Base-by-base conservation (phyloP, 1,140 invertebrate species). In the Sipha flava region DNA sequence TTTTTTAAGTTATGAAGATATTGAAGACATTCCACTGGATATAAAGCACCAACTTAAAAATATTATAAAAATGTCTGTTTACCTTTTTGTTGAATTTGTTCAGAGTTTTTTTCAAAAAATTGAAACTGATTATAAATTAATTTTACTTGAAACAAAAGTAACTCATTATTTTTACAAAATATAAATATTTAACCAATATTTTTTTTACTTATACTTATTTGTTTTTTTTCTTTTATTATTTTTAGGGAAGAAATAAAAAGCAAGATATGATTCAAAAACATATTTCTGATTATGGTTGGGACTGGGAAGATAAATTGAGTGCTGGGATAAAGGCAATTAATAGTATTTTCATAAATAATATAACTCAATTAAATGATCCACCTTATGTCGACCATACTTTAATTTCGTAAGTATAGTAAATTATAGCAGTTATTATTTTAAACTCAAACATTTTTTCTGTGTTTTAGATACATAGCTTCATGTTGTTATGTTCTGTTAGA, bases 311-410 rank as follows among this genome's bases (percentile, higher is more conserved):
- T 31, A 85, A 87, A 54, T 86, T 87, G 80, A 88, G 91, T 68
- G 87, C 88, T 66, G 89, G 90, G 43, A 85, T 96, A 16, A 86
- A 91, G 18, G 86, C 90, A 57, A 83, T 95, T 6, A 90, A 88
- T 80, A 84, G 88, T 75, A 84, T 91, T 75, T 82, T 95, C 10
- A 90, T 93, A 82, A 86, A 91, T 81, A 90, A 91, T 14, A 84
- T 95, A 6, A 88, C 91, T 40, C 88, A 90, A 79, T 87, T 96
- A 0, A 96, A 93, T 93, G 89, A 90, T 83, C 93, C 93, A 59
- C 92, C 93, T 5, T 87, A 95, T 26, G 90, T 91, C 59, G 94
- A 96, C 83, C 91, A 94, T 83, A 90, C 91, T 82, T 95, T 95
- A 88, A 89, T 95, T n/a, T 77, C 73, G 73, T 77, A 77, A 37